Evolutionary conservation across 2,113 vertebrate genomes (phyloP).

Genomic region (Illadopsis cleaveri): DNA sequence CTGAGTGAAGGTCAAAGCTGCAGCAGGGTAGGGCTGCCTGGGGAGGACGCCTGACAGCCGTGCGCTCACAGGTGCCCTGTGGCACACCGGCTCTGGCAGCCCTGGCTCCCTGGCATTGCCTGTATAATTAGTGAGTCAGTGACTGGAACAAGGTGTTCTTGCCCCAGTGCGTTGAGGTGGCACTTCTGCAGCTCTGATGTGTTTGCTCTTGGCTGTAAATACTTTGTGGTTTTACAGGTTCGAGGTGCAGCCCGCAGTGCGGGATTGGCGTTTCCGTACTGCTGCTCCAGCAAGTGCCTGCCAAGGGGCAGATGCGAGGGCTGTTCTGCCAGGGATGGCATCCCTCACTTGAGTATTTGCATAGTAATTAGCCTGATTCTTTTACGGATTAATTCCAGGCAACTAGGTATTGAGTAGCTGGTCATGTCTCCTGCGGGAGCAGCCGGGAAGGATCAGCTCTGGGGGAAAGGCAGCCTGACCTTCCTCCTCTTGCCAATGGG

Average conservation of each 20-base stretch:
- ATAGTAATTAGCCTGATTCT: background rate
- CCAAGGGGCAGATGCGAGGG: background rate
- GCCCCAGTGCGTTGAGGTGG: background rate
- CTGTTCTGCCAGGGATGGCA: background rate
- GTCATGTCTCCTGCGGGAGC: background rate
- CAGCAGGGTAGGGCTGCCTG: background rate
- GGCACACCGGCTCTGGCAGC: background rate
- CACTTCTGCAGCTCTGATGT: constrained; percentile 25
- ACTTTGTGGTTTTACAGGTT: constrained; percentile 49
- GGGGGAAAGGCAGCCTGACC: background rate
- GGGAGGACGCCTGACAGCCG: background rate
- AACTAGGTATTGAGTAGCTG: background rate
- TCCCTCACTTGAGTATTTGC: background rate
- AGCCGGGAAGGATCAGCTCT: background rate
- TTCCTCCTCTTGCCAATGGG: background rate
- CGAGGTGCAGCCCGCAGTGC: background rate
- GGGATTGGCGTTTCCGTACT: background rate
- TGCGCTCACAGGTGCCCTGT: background rate
- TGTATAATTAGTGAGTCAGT: constrained; percentile 55
- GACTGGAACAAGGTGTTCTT: constrained; percentile 60
- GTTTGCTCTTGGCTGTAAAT: constrained; percentile 60
- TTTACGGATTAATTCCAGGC: background rate
- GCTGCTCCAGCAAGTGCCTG: background rate
- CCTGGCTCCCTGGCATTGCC: constrained; percentile 32
- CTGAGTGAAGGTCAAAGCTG: background rate